Evolutionary conservation across 2,797 vertebrate species (phyloP).

Genomic region (Thalassophryne amazonica): DNA sequence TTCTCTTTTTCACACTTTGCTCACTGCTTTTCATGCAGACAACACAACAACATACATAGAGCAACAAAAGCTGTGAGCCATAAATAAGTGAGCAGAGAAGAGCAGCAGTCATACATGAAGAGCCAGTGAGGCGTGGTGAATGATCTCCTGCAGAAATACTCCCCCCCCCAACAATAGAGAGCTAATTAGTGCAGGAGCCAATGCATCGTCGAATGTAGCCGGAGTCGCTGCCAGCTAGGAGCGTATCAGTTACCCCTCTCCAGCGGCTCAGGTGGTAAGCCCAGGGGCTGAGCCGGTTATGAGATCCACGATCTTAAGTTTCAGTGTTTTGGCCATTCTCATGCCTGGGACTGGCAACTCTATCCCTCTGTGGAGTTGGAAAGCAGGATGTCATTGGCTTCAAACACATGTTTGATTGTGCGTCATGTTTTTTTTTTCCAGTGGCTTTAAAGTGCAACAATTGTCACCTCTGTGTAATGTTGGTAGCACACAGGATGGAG

Average conservation of each 20-base stretch:
- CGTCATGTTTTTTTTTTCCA: slow-evolving; percentile 55
- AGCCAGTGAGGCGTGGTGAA: slow-evolving; percentile 43
- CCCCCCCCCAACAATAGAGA: slow-evolving; percentile 61
- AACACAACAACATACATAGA: slow-evolving; percentile 6
- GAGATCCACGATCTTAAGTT: slow-evolving; percentile 78
- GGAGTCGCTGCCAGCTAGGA: slow-evolving; percentile 34
- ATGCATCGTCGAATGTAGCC: slow-evolving; percentile 40
- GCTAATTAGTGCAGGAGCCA: slow-evolving; percentile 71
- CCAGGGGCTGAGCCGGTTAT: slow-evolving; percentile 65
- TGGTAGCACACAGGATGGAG: slow-evolving; percentile 13
- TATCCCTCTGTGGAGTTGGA: slow-evolving; percentile 63
- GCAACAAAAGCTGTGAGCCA: slow-evolving; percentile 55
- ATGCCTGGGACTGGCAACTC: slow-evolving; percentile 73
- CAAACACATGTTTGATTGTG: slow-evolving; percentile 65
- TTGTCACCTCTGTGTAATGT: slow-evolving; percentile 50
- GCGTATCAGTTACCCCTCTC: slow-evolving; percentile 77
- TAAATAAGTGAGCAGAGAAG: slow-evolving; percentile 65
- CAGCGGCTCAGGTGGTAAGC: slow-evolving; percentile 67
- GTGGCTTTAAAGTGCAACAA: slow-evolving; percentile 42
- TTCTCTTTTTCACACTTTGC: slow-evolving; percentile 16
- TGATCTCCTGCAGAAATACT: slow-evolving; percentile 62
- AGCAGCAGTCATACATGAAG: slow-evolving; percentile 56
- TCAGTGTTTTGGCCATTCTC: slow-evolving; percentile 78
- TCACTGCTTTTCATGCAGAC: not conserved
- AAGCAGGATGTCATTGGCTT: slow-evolving; percentile 74